Evolutionary conservation across 1,140 invertebrate species (phyloP).

Genomic region (Temnothorax longispinosus): DNA sequence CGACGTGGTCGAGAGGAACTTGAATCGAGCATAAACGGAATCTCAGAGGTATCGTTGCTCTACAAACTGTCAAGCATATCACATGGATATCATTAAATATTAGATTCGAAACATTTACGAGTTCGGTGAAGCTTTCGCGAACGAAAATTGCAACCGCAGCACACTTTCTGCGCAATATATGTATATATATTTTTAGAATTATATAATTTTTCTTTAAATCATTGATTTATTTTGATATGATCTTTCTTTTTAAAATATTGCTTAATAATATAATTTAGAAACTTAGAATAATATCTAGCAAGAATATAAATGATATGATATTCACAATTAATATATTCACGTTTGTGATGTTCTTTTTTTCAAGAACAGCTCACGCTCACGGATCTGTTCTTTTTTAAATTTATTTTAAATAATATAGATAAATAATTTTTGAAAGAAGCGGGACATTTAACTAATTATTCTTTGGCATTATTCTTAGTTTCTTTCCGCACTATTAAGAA

Average conservation of each 20-base stretch:
- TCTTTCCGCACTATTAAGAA: background rate
- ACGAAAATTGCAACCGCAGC: background rate
- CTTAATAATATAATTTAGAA: too few relatives aligned
- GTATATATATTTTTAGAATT: background rate
- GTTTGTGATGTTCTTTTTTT: too few relatives aligned
- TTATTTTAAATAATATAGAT: background rate
- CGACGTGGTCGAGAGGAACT: background rate
- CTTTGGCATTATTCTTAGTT: background rate
- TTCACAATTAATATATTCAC: too few relatives aligned
- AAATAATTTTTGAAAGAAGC: background rate
- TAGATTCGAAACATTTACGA: constrained; percentile 16
- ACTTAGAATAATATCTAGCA: too few relatives aligned
- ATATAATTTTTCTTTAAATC: too few relatives aligned
- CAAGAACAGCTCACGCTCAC: too few relatives aligned
- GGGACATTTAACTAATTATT: background rate
- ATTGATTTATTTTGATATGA: too few relatives aligned
- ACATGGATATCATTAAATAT: constrained; percentile 35
- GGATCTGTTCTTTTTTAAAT: too few relatives aligned
- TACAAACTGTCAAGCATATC: constrained; percentile 38
- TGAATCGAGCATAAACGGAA: constrained; percentile 23
- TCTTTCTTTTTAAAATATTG: too few relatives aligned
- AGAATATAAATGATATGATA: too few relatives aligned
- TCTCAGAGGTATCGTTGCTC: constrained; percentile 32
- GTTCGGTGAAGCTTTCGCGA: background rate
- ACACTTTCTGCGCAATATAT: too few relatives aligned